Evolutionary conservation across 2,888 invertebrate genomes (phyloP).

Genomic region (Drosophila quinaria): DNA sequence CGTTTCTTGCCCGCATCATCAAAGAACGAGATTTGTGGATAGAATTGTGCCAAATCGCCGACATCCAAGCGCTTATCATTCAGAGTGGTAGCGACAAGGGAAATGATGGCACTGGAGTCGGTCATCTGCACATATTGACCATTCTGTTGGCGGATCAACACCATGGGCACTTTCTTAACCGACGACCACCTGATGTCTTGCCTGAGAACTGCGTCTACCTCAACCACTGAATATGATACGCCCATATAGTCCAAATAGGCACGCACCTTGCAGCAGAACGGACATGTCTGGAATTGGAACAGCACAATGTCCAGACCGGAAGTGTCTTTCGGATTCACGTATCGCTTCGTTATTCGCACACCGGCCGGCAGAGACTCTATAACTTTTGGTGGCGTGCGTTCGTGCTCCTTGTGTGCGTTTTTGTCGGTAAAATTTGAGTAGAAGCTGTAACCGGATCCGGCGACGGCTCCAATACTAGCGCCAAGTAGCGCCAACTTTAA

Average conservation of each 20-base stretch:
- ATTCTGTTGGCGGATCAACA: slow-evolving; percentile 90
- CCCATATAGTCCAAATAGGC: slow-evolving; percentile 96
- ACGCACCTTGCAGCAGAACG: slow-evolving; percentile 97
- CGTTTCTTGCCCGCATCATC: slow-evolving; percentile 90
- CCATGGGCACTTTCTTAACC: slow-evolving; percentile 97
- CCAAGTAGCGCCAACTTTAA: slow-evolving; percentile 87
- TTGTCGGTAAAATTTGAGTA: slow-evolving; percentile 75
- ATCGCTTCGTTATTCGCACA: slow-evolving; percentile 88
- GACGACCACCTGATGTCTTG: slow-evolving; percentile 96
- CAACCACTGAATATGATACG: slow-evolving; percentile 97
- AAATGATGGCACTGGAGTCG: slow-evolving; percentile 98
- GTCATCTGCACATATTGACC: slow-evolving; percentile 93
- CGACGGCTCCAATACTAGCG: slow-evolving; percentile 87
- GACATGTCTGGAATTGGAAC: slow-evolving; percentile 99
- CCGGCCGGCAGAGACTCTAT: slow-evolving; percentile 86
- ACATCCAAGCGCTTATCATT: slow-evolving; percentile 88
- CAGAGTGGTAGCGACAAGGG: slow-evolving; percentile 92
- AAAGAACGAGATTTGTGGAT: slow-evolving; percentile 90
- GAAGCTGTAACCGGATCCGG: slow-evolving; percentile 87
- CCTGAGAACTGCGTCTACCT: slow-evolving; percentile 97
- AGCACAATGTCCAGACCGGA: slow-evolving; percentile 92
- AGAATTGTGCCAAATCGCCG: slow-evolving; percentile 90
- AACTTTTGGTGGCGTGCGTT: slow-evolving; percentile 79
- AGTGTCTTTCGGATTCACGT: slow-evolving; percentile 88
- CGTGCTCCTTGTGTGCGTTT: slow-evolving; percentile 84